These are phyloP conservation scores for Decapterus maruadsi DNA, from an alignment of 2,797 vertebrate genomes.

Conservation along the genomic window DNA sequence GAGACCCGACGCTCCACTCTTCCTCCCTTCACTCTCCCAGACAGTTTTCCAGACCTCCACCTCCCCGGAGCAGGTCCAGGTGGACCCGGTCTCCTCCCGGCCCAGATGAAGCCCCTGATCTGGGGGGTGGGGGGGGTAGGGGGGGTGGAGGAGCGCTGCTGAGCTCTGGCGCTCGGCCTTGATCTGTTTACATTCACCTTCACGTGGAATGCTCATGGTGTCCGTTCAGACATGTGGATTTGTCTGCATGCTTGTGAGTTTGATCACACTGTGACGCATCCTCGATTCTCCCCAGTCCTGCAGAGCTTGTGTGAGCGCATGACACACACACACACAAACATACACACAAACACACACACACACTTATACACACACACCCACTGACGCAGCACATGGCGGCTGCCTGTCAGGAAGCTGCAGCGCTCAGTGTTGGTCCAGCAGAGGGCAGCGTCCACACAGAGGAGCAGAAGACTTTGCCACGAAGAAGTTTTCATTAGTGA, in stretches of 20 bases:
- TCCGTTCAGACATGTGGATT: constrained; percentile 79
- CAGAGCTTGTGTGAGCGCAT: constrained; percentile 67
- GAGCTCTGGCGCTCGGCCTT: constrained; percentile 33
- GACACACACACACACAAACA: constrained; percentile 41
- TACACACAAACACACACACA: constrained; percentile 23
- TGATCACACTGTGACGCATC: constrained; percentile 85
- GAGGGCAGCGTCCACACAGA: constrained; percentile 51
- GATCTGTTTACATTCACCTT: constrained; percentile 77
- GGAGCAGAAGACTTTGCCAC: constrained; percentile 76
- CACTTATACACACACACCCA: constrained; percentile 41
- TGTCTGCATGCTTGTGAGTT: constrained; percentile 89
- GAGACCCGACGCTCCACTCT: constrained; percentile 9
- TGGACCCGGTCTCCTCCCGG: constrained; percentile 11
- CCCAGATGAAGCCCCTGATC: constrained; percentile 18
- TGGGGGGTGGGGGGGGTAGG: background rate
- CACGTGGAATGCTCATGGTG: constrained; percentile 81
- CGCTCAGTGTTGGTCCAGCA: constrained; percentile 27
- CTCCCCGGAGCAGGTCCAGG: constrained; percentile 15
- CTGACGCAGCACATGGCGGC: constrained; percentile 37
- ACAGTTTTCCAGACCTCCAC: constrained; percentile 39
- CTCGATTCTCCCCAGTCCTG: constrained; percentile 56
- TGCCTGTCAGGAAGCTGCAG: constrained; percentile 41
- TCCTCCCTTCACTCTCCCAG: constrained; percentile 39
- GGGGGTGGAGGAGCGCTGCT: constrained; percentile 11
- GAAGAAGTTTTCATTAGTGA: constrained; percentile 83